Evolutionary conservation across 1,140 invertebrate species (phyloP), one percentile per base, ranked within the genome.

Genomic region (Pseudachorutes palmiensis): DNA sequence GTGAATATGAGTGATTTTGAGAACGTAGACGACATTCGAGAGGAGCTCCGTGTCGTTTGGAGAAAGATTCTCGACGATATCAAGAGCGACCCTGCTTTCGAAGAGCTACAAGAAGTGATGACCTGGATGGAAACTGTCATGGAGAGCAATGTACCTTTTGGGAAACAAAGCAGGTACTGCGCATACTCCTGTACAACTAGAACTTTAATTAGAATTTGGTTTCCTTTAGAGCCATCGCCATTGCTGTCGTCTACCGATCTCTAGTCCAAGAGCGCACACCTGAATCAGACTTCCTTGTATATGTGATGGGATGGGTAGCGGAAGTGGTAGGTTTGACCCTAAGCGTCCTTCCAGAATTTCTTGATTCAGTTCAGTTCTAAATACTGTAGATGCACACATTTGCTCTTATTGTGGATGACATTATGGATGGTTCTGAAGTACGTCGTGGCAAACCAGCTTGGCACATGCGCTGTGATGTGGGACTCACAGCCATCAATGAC

Each of bases 401-500:
- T 73, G 85, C 86, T 74, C 75, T 64, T 12, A 49, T 88, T 3
- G 76, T 80, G 26, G 86, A 87, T 78, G 86, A 87, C 76, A 81
- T 87, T 2, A 85, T 87, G 82, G 86, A 87, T 76, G 67, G 78
- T 14, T 83, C 82, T n/a, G 70, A 78, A 41, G 82, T 80, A 24
- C 71, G 86, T 33, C 75, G 86, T 71, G 85, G 85, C 28, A 78
- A 82, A 70, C 81, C 79, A 19, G 83, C 83, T 74, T 88, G 86
- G 86, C 83, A 85, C 75, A 78, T 75, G 71, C 77, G 79, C 76
- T 76, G 80, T 30, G 77, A 77, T 65, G 78, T 85, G 9, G 83
- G 83, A 1, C 62, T 81, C 1, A 79, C 77, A 60, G 86, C 85
- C 28, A 79, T 86, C 45, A 87, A 87, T 77, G 86, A 87, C 76